These are phyloP conservation scores for Phocoena sinus DNA, from an alignment of 2,113 vertebrate species.

Conservation along the genomic window DNA sequence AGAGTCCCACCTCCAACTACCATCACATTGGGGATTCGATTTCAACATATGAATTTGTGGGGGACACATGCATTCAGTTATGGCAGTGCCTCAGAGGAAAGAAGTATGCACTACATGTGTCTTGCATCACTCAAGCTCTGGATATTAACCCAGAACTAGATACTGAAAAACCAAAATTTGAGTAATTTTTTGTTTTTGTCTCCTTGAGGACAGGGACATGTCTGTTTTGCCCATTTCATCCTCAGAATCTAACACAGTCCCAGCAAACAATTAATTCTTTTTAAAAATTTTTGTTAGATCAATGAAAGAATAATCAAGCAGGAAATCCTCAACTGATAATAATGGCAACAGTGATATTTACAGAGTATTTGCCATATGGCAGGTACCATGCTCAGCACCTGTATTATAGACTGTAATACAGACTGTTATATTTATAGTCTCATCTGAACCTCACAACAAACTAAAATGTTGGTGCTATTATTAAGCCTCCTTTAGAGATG, in stretches of 20 bases:
- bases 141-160: neutral
- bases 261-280: neutral
- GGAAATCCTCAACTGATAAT: neutral
- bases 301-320: neutral
- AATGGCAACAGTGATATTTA: neutral
- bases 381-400: neutral
- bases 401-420: too few species aligned
- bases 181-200: neutral
- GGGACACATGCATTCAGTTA: neutral
- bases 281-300: neutral
- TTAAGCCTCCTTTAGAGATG: neutral
- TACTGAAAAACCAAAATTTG: neutral
- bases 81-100: neutral
- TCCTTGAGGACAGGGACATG: neutral
- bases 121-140: neutral
- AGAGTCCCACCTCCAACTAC: neutral
- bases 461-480: neutral
- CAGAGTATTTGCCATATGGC: neutral
- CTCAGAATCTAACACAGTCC: neutral
- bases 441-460: neutral
- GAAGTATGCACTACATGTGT: neutral
- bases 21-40: neutral
- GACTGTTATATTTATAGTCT: neutral
- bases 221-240: neutral
- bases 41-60: neutral